phyloP scores from a whole-genome alignment of 2,113 vertebrate species.

The Heloderma charlesbogerti region DNA sequence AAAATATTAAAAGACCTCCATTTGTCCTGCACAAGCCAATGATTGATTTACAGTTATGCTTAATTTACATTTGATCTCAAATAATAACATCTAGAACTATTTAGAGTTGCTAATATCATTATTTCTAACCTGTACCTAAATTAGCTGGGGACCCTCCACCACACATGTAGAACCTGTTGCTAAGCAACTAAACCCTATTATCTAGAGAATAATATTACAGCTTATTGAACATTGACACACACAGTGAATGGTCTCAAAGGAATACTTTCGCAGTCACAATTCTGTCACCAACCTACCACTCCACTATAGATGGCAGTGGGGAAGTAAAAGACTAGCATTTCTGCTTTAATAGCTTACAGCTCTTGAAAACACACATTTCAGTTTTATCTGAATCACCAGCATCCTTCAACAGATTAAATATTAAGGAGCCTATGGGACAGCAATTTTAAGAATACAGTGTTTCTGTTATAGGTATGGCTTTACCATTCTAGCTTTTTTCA shows the following conservation, averaged over 20 bases:
- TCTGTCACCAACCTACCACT: constrained; percentile 58
- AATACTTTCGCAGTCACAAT: constrained; percentile 45
- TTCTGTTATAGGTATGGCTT: constrained; percentile 20
- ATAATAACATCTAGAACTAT: constrained; percentile 8
- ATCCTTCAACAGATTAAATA: constrained; percentile 60
- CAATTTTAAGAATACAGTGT: constrained; percentile 54
- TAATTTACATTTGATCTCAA: not conserved
- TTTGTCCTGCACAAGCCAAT: constrained; percentile 1
- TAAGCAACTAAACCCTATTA: constrained; percentile 68
- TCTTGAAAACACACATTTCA: constrained; percentile 61
- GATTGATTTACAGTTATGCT: not conserved
- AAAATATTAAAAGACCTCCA: constrained; percentile 26
- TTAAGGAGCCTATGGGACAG: constrained; percentile 46
- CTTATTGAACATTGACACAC: constrained; percentile 47
- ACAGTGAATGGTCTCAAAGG: constrained; percentile 64
- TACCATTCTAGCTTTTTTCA: constrained; percentile 20
- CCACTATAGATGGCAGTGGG: constrained; percentile 40
- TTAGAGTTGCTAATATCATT: constrained; percentile 17
- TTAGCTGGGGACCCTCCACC: constrained; percentile 41
- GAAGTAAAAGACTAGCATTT: constrained; percentile 63
- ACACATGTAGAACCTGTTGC: constrained; percentile 59
- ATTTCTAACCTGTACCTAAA: constrained; percentile 11
- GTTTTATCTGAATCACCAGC: constrained; percentile 47
- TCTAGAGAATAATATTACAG: constrained; percentile 41
- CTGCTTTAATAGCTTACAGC: constrained; percentile 53